phyloP scores from a whole-genome alignment of 1,140 invertebrate genomes.

The Drosophila serrata region DNA sequence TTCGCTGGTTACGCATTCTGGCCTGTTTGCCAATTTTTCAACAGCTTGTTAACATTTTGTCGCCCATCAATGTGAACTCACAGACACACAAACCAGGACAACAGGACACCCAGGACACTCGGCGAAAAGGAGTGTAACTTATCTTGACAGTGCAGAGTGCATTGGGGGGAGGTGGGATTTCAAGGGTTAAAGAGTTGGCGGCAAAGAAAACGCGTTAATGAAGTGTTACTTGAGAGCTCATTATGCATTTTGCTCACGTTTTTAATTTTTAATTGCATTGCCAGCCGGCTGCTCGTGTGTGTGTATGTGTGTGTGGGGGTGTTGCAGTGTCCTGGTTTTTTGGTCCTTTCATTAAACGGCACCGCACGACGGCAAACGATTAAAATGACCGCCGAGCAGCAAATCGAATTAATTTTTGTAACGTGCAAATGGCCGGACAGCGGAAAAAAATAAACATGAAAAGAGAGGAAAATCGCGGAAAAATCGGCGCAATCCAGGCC shows the following conservation, averaged over 20 bases:
- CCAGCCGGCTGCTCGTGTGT: conserved; percentile 16
- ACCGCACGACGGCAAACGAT: conserved; percentile 70
- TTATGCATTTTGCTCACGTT: conserved; percentile 82
- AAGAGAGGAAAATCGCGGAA: conserved; percentile 3
- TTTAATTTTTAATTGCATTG: conserved; percentile 81
- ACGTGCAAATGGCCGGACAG: conserved; percentile 75
- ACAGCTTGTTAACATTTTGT: conserved; percentile 83
- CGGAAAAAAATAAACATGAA: conserved; percentile 16
- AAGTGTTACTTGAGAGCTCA: conserved; percentile 79
- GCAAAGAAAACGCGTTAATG: conserved; percentile 76
- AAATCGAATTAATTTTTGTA: conserved; percentile 85
- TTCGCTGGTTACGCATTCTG: conserved; percentile 58
- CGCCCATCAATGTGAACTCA: conserved; percentile 64
- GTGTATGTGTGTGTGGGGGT: background rate
- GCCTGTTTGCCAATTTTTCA: conserved; percentile 76
- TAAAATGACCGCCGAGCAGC: conserved; percentile 82
- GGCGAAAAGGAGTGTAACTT: conserved; percentile 34
- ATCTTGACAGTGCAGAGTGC: conserved; percentile 33
- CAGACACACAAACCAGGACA: background rate
- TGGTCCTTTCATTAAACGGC: conserved; percentile 74
- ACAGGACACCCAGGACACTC: background rate
- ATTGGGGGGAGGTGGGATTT: too few species aligned
- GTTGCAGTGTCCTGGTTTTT: conserved; percentile 43
- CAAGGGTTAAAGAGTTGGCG: background rate
- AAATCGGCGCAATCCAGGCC: conserved; percentile 53